Conservation (phyloP, 2,888 invertebrate species). For the Conops quadrifasciatus region DNA sequence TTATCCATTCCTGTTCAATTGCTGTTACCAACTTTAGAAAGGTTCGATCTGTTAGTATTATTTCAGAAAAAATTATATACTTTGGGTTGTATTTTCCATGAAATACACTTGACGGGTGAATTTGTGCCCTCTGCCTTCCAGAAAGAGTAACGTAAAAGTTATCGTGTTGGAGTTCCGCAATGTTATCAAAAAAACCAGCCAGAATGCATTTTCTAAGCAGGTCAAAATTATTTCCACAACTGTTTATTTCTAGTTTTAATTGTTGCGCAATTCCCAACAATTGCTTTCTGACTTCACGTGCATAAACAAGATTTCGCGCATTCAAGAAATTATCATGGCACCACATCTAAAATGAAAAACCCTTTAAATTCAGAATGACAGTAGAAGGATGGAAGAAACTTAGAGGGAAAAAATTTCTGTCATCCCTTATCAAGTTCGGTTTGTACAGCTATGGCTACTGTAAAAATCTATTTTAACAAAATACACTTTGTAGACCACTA, state of each 20-base stretch:
- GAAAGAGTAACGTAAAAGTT: conserved; percentile 75
- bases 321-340: conserved; percentile 90
- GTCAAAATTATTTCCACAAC: conserved; percentile 73
- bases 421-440: neutral
- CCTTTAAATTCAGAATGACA: conserved; percentile 9
- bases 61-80: conserved; percentile 83
- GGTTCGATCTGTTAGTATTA: conserved; percentile 83
- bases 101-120: conserved; percentile 86
- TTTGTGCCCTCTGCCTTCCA: conserved; percentile 73
- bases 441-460: too few relatives aligned
- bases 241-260: conserved; percentile 70
- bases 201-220: conserved; percentile 81
- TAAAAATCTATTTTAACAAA: too few relatives aligned
- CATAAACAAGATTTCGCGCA: conserved; percentile 82
- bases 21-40: conserved; percentile 82
- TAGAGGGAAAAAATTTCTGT: neutral
- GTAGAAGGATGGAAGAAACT: neutral
- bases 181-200: conserved; percentile 84
- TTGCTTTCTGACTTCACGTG: conserved; percentile 82
- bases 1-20: conserved; percentile 83
- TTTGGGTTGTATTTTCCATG: conserved; percentile 70
- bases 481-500: too few relatives aligned
- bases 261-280: conserved; percentile 75
- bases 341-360: conserved; percentile 69
- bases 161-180: conserved; percentile 82